Base-by-base conservation (phyloP, 2,113 vertebrate genomes). In the Leptobrachium ailaonicum region DNA sequence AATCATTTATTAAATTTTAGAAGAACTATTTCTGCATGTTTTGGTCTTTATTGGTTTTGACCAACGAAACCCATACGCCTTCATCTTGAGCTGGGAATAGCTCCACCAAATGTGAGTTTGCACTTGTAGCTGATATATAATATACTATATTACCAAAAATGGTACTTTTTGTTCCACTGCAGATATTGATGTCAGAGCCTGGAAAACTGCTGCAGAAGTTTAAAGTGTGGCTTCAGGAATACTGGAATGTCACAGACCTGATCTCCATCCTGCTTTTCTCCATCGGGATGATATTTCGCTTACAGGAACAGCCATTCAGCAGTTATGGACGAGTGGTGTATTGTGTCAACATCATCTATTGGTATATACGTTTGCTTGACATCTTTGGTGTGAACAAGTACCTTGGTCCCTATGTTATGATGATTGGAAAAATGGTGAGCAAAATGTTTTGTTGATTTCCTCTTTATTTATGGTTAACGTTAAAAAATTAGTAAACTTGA, bases 311-410 rank as follows among this genome's bases (percentile, higher is more conserved):
- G 4, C 98, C 98, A 0, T 92, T 97, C 73, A 94, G 98, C 88
- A 98, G 95, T 1, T 97, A 99, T 0, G 98, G 98, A 0, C 92
- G 98, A 10, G 98, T 99, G 82, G 98, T 99, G 90, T 99, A 99
- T 76, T 99, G 97, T 43, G 96, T 99, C 83, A 98, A 99, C 90
- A 98, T 99, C 87, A 99, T 99, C 90, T 99, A 99, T 82, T 99
- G 98, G 97, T 99, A 99, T 85, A 99, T 99, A 87, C 93, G 98
- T 73, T 90, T 99, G 73, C 89, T 99, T 41, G 98, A 99, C 90
- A 99, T 99, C 92, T 99, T 99, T 1, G 97, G 97, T 11, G 97
- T 99, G 84, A 99, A 99, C 94, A 99, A 99, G 85, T 99, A 99
- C 88, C 92, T 99, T 89, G 98, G 98, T 80, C 97, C 98, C 11